Conservation (phyloP, 2,888 invertebrate species). For the Eledona agricola region DNA sequence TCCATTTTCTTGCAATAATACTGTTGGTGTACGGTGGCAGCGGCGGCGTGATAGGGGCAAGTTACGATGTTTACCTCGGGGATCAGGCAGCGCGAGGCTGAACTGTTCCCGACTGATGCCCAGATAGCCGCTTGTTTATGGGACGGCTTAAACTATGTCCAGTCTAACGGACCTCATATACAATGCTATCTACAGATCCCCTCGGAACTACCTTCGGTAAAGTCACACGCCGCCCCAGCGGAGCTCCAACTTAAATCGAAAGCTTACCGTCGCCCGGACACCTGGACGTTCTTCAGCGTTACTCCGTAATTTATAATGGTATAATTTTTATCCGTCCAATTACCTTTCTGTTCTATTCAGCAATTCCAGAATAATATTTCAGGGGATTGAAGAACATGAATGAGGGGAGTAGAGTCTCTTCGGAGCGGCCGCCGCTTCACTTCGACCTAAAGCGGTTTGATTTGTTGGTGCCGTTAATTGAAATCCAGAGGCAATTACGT, state of each 20-base stretch:
- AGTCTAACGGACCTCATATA: slow-evolving; percentile 64
- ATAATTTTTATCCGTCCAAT: slow-evolving; percentile 62
- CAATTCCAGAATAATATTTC: slow-evolving; percentile 63
- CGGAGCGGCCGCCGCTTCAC: slow-evolving; percentile 51
- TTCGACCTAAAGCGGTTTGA: slow-evolving; percentile 63
- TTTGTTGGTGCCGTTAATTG: slow-evolving; percentile 66
- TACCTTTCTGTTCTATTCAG: slow-evolving; percentile 62
- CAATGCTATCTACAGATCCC: slow-evolving; percentile 63
- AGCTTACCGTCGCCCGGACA: slow-evolving; percentile 34
- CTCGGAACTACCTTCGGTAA: slow-evolving; percentile 55
- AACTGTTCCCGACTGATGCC: slow-evolving; percentile 63
- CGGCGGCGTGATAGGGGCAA: slow-evolving; percentile 56
- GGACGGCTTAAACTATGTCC: slow-evolving; percentile 64
- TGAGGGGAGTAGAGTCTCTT: slow-evolving; percentile 53
- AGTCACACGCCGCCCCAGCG: slow-evolving; percentile 32
- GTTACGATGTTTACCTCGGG: slow-evolving; percentile 63
- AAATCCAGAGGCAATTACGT: slow-evolving; percentile 65
- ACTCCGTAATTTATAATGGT: slow-evolving; percentile 40
- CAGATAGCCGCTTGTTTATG: slow-evolving; percentile 63
- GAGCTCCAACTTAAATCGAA: slow-evolving; percentile 38
- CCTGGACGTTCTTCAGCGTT: no score
- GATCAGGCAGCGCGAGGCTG: slow-evolving; percentile 55
- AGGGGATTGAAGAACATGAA: slow-evolving; percentile 62
- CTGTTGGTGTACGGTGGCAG: slow-evolving; percentile 47
- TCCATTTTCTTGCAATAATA: slow-evolving; percentile 39